phyloP scores from a whole-genome alignment of 2,113 vertebrate genomes.

The Gymnocephalus cernua region DNA sequence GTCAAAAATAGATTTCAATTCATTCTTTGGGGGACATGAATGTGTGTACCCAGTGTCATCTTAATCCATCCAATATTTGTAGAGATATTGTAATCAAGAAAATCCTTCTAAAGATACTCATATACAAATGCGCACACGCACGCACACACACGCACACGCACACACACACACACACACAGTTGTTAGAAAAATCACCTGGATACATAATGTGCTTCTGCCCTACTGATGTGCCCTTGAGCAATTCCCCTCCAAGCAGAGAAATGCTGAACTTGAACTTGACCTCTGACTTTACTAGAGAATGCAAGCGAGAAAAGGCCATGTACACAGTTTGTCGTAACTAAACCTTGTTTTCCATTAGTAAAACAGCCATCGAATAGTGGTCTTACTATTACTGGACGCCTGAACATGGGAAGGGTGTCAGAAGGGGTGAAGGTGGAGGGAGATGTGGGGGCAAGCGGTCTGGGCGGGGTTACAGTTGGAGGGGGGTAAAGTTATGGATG shows the following conservation, averaged over 20 bases:
- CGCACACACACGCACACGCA: not conserved
- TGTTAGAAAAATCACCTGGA: not conserved
- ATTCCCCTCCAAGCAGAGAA: not conserved
- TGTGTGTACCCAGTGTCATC: not conserved
- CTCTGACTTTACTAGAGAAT: constrained; percentile 16
- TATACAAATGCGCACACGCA: not conserved
- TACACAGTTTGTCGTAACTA: not conserved
- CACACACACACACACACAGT: not conserved
- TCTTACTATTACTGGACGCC: constrained; percentile 12
- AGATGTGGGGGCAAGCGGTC: constrained; percentile 40
- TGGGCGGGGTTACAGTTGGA: constrained; percentile 54
- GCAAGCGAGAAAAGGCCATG: not conserved
- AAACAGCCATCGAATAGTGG: not conserved
- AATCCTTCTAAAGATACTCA: not conserved
- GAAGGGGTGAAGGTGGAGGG: constrained; percentile 38
- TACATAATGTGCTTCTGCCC: not conserved
- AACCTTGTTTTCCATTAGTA: not conserved
- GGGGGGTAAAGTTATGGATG: constrained; percentile 33
- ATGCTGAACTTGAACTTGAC: constrained; percentile 26
- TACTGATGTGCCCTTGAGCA: not conserved
- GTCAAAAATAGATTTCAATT: not conserved
- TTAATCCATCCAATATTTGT: not conserved
- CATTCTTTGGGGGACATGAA: not conserved
- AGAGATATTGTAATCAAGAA: not conserved
- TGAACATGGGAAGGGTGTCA: constrained; percentile 47